Evolutionary conservation across 2,113 vertebrate genomes (phyloP), one percentile per base, ranked within the genome.

Genomic region (Ancistrus triradiatus): DNA sequence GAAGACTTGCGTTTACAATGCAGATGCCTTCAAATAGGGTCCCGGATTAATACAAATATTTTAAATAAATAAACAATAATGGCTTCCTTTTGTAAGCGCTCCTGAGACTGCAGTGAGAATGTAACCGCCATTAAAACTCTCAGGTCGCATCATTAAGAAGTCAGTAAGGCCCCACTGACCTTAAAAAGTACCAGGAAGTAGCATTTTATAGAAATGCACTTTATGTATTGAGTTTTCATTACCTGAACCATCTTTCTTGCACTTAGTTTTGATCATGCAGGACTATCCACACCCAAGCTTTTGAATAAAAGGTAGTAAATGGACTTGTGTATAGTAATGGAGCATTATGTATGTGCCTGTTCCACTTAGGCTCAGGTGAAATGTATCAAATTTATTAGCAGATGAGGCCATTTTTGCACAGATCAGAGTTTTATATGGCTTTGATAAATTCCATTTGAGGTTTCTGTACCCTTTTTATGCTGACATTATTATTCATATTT

Each of bases 391-490:
- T 66, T 40, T 58, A 42, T 59, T 15, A 50, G 35, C 22, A 31
- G 22, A 46, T 40, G 14, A 50, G 55, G 31, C 46, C 53, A 40
- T 66, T 59, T 66, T 57, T 22, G 24, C 55, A 50, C 55, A 59
- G 47, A 66, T 42, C 53, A 66, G 18, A 46, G 63, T 48, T 66
- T 66, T 66, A 15, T 66, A 58, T 40, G 64, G 35, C 64, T 66
- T 66, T 66, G 55, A 66, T 66, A 66, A 66, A 66, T 58, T 21
- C 22, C 35, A 48, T 47, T 49, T 57, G 43, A 49, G 21, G 15
- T 24, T 48, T 66, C 21, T 10, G 13, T n/a, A 11, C 33, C 35
- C n/a, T 58, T 58, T 57, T 58, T 42, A 58, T 43, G 40, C 38
- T 42, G 22, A 57, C 19, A 25, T 57, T 48, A 57, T 17, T 43